These are phyloP conservation scores for Pseudoips prasinana DNA, from an alignment of 2,888 invertebrate species.

Conservation along the genomic window DNA sequence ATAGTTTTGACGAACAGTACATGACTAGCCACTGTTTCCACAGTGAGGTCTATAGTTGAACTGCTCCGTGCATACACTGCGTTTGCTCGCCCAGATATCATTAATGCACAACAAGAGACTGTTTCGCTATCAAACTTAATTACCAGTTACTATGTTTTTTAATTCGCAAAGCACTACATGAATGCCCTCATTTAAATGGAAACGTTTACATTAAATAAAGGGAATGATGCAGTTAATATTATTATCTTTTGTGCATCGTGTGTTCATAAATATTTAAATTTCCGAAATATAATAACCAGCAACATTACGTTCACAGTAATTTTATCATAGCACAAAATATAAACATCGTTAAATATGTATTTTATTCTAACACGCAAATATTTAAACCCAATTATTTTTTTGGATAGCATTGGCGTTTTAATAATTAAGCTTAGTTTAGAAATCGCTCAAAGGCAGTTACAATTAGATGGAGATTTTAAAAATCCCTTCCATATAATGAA, in stretches of 20 bases:
- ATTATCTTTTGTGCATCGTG: too few relatives aligned
- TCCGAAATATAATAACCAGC: too few relatives aligned
- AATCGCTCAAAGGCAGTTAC: conserved; percentile 49
- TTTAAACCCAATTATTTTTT: not conserved
- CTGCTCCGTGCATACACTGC: conserved; percentile 5
- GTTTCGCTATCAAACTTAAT: conserved; percentile 43
- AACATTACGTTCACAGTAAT: too few relatives aligned
- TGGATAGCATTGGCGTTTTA: conserved; percentile 21
- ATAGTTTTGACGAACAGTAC: too few relatives aligned
- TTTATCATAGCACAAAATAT: too few relatives aligned
- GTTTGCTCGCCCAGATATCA: conserved; percentile 44
- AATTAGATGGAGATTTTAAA: conserved; percentile 58
- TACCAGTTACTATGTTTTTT: conserved; percentile 29
- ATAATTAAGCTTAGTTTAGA: conserved; percentile 24
- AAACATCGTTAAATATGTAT: too few relatives aligned
- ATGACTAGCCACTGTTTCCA: too few relatives aligned
- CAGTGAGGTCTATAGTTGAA: too few relatives aligned
- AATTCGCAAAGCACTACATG: conserved; percentile 6
- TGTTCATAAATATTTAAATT: too few relatives aligned
- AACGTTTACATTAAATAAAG: too few relatives aligned
- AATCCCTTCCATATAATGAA: conserved; percentile 51
- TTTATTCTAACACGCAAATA: not conserved
- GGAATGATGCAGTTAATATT: too few relatives aligned
- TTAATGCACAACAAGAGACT: conserved; percentile 48
- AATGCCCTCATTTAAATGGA: not conserved